phyloP scores from a whole-genome alignment of 2,888 invertebrate genomes.

The Unio pictorum region DNA sequence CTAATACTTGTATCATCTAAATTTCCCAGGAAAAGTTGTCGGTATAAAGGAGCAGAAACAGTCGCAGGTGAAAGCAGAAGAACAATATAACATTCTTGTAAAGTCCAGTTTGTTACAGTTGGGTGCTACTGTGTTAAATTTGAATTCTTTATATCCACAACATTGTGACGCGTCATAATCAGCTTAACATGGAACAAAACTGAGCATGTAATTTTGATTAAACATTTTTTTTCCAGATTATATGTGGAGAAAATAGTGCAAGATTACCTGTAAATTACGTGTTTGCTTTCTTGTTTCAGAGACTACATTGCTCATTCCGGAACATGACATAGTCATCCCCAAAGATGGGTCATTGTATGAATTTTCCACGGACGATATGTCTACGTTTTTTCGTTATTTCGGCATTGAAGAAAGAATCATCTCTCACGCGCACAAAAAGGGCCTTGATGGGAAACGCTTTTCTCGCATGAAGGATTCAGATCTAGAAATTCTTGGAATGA shows the following conservation, averaged over 20 bases:
- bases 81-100: too few species aligned
- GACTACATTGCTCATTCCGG: slow-evolving; percentile 49
- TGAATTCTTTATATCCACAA: too few species aligned
- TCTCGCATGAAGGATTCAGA: slow-evolving; percentile 62
- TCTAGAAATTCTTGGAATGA: slow-evolving; percentile 56
- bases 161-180: too few species aligned
- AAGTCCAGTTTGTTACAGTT: too few species aligned
- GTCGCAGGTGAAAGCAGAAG: too few species aligned
- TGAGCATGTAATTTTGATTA: too few species aligned
- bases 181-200: too few species aligned
- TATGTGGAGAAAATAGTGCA: background rate
- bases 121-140: too few species aligned
- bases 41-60: too few species aligned
- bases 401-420: slow-evolving; percentile 57
- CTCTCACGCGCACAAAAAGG: slow-evolving; percentile 51
- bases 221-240: too few species aligned
- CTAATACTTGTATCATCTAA: too few species aligned
- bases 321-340: slow-evolving; percentile 61
- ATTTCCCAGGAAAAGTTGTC: too few species aligned
- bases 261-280: background rate
- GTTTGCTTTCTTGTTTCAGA: slow-evolving; percentile 30
- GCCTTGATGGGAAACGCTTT: slow-evolving; percentile 66
- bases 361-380: slow-evolving; percentile 61
- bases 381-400: slow-evolving; percentile 60
- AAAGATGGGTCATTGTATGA: slow-evolving; percentile 61